These are phyloP conservation scores for Melanotaenia trifasciata DNA, from an alignment of 2,797 vertebrate species.

Conservation along the genomic window DNA sequence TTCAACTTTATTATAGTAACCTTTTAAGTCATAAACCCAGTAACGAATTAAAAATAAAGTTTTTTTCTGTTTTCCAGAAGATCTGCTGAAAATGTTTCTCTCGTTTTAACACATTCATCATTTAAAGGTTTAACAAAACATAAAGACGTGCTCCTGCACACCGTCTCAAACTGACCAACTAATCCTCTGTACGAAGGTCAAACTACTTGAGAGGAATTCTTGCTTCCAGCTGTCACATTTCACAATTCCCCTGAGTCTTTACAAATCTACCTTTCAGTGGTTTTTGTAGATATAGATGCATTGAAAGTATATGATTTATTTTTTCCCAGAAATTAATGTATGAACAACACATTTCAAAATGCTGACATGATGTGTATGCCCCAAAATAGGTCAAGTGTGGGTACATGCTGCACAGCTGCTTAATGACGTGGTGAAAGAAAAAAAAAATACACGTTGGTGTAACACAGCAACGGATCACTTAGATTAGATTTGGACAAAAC, in stretches of 20 bases:
- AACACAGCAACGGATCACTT: neutral
- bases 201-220: conserved; percentile 25
- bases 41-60: neutral
- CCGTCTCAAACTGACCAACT: conserved; percentile 4
- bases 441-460: neutral
- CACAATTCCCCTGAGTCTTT: neutral
- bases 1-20: neutral
- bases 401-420: neutral
- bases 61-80: neutral
- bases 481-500: neutral
- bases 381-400: neutral
- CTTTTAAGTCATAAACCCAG: neutral
- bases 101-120: neutral
- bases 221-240: conserved; percentile 31
- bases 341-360: neutral
- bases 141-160: conserved; percentile 26
- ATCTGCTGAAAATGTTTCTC: neutral
- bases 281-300: neutral
- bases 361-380: neutral
- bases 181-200: conserved; percentile 33
- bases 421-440: neutral
- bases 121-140: conserved; percentile 8
- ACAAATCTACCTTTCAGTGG: conserved; percentile 1
- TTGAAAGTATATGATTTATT: neutral
- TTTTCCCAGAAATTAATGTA: neutral